Base-by-base conservation (phyloP, 2,888 invertebrate genomes). In the Folsomia candida region DNA sequence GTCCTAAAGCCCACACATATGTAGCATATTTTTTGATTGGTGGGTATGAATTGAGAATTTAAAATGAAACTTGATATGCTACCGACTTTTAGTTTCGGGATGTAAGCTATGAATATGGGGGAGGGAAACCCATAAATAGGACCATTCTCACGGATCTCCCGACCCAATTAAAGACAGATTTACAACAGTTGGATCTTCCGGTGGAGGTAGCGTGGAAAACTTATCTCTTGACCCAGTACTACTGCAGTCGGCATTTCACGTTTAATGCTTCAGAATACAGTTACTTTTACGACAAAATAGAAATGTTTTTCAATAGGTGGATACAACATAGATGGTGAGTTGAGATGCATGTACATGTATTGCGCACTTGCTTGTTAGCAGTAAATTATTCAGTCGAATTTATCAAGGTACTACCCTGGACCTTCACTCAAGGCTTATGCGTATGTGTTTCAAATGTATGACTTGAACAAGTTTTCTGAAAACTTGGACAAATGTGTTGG, bases 181-280 rank as follows among this genome's bases (percentile, higher is more conserved):
- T 65, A n/a, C 66, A 72, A 2, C 54, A 70, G 11, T 47, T 69
- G 27, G 77, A 77, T 27, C 58, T 76, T 28, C 69, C 70, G 2
- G 25, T 74, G 1, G 77, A 77, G 64, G 69, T 67, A 25, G 74
- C 76, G 0, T 77, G 76, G 76, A 77, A 77, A 67, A 72, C 69
- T 4, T 61, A 76, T 2, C 69, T 77, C 64, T 76, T 77, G 59
- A 59, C 74, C 18, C 76, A 77, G 29, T 77, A 77, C 27, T 76
- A 73, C 24, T 77, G 77, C 29, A 71, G 76, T 0, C 37, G 73
- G 22, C 72, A 74, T 62, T 76, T 77, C 57, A 61, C 51, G 62
- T 37, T 67, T 24, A 11, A 59, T 25, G 65, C 64, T 22, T 26
- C 68, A 6, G 71, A 69, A 1, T 70, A 72, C 57, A 74, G 76